Evolutionary conservation across 2,888 invertebrate genomes (phyloP).

Genomic region (Eulithis testata): DNA sequence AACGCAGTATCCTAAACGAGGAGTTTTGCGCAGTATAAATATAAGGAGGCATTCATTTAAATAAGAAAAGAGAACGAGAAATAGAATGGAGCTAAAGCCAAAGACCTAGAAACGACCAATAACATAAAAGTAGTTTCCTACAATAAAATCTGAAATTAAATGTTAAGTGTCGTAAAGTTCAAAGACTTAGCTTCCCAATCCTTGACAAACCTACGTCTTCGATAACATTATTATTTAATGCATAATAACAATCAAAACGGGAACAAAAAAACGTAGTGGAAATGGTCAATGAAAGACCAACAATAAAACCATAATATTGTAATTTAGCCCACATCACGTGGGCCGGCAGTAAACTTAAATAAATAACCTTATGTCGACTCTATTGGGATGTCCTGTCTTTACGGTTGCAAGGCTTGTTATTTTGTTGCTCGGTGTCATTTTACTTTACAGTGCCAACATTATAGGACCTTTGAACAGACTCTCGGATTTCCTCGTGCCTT

Average conservation of each 20-base stretch:
- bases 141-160: neutral
- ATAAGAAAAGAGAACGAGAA: neutral
- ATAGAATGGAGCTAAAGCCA: neutral
- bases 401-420: constrained; percentile 49
- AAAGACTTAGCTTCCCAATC: constrained; percentile 11
- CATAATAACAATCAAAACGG: constrained; percentile 40
- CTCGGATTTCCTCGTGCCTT: constrained; percentile 5
- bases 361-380: constrained; percentile 80
- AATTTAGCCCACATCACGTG: constrained; percentile 66
- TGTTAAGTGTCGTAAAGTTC: constrained; percentile 9
- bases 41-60: neutral
- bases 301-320: constrained; percentile 76
- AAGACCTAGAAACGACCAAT: neutral
- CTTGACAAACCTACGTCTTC: constrained; percentile 24
- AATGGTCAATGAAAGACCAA: constrained; percentile 65
- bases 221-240: constrained; percentile 18
- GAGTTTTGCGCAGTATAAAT: neutral
- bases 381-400: constrained; percentile 81
- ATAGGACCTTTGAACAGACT: constrained; percentile 19
- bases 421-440: constrained; percentile 42
- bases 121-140: neutral
- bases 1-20: neutral
- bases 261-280: constrained; percentile 50
- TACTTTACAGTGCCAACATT: constrained; percentile 32
- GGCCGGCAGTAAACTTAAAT: constrained; percentile 81